Percentiles rank a stretch among this genome's conserved stretches.
Conservation (phyloP, 2,888 invertebrate species). For the Xylota sylvarum region DNA sequence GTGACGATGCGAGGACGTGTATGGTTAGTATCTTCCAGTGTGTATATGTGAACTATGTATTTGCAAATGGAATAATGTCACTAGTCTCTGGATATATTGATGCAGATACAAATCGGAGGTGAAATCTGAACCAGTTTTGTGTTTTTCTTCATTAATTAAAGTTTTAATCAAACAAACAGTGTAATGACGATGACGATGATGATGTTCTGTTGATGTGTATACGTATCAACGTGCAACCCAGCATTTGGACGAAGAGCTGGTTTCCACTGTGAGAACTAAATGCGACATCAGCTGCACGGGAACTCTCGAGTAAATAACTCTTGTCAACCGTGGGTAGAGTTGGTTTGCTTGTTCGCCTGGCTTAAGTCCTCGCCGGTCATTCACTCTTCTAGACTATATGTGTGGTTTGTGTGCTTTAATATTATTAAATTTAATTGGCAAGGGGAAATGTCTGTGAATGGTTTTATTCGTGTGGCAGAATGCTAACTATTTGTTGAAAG, state of each 20-base stretch:
- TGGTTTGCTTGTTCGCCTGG: constrained; percentile 16
- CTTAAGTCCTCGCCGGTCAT: constrained; percentile 52
- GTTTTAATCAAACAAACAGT: constrained; percentile 74
- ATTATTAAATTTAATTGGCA: constrained; percentile 52
- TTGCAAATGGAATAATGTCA: constrained; percentile 67
- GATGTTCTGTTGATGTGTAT: constrained; percentile 12
- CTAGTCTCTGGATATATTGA: constrained; percentile 54
- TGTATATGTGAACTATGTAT: constrained; percentile 44
- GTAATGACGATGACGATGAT: constrained; percentile 28
- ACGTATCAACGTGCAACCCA: constrained; percentile 13
- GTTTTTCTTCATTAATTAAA: constrained; percentile 71
- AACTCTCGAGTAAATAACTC: constrained; percentile 52
- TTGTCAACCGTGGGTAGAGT: constrained; percentile 59
- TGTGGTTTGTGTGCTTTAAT: constrained; percentile 49
- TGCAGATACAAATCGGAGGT: constrained; percentile 36
- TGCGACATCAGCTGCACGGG: constrained; percentile 44
- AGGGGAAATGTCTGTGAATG: constrained; percentile 11
- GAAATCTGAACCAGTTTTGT: constrained; percentile 62
- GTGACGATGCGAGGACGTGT: constrained; percentile 6
- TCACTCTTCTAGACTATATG: constrained; percentile 38
- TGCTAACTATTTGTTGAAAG: neutral
- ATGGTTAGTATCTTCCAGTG: neutral
- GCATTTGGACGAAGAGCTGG: constrained; percentile 22
- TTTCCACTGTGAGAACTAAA: constrained; percentile 26
- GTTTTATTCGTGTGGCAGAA: neutral